Percentiles rank a stretch among this genome's conserved stretches.
Evolutionary conservation across 2,113 vertebrate species (phyloP).

Genomic region (Misgurnus mizolepis): DNA sequence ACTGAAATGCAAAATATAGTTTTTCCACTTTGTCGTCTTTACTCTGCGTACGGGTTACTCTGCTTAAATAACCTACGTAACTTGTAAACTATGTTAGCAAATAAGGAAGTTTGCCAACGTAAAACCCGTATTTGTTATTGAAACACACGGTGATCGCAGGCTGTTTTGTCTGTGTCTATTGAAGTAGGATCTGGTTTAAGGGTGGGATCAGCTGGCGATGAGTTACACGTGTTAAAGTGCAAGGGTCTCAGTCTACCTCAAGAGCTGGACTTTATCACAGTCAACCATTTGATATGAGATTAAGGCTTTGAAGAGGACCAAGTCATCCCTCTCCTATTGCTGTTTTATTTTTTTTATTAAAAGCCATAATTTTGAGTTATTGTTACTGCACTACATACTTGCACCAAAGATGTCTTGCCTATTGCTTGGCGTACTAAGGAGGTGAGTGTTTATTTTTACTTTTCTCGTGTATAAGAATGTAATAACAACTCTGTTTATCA

Average conservation of each 20-base stretch:
- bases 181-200: neutral
- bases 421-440: slow-evolving; percentile 69
- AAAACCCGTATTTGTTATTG: neutral
- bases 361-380: neutral
- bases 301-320: slow-evolving; percentile 38
- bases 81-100: neutral
- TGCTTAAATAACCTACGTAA: neutral
- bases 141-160: neutral
- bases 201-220: slow-evolving; percentile 28
- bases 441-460: slow-evolving; percentile 59
- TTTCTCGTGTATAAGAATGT: neutral
- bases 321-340: slow-evolving; percentile 20
- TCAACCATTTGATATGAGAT: slow-evolving; percentile 59
- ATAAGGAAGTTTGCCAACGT: neutral
- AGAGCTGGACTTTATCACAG: slow-evolving; percentile 28
- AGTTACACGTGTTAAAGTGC: slow-evolving; percentile 69
- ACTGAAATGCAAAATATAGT: slow-evolving; percentile 23
- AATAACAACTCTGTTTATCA: neutral
- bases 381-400: neutral
- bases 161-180: slow-evolving; percentile 2
- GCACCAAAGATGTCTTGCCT: slow-evolving; percentile 69
- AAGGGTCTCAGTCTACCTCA: slow-evolving; percentile 63
- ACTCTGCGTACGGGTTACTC: neutral
- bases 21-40: slow-evolving; percentile 23
- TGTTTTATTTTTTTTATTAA: neutral